A percentile compares a stretch with the other conserved stretches of the same genome.
These are phyloP conservation scores for Imbricaverruca yamaguchii DNA, from an alignment of 2,888 invertebrate genomes.

Conservation along the genomic window DNA sequence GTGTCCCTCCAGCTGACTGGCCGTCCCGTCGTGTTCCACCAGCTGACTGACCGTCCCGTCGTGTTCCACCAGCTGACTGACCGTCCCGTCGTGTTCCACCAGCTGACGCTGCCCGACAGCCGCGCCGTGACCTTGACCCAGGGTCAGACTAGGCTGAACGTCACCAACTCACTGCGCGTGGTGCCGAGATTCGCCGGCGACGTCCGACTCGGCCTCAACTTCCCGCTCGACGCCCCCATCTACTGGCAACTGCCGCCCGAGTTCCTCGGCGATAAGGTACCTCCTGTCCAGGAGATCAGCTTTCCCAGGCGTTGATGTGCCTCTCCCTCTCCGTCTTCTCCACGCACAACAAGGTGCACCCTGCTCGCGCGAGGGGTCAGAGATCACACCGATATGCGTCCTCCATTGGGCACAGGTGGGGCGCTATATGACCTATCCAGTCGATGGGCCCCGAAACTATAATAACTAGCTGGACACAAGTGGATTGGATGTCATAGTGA, in stretches of 20 bases:
- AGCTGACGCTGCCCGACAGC: conserved; percentile 42
- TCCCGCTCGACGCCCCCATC: conserved; percentile 56
- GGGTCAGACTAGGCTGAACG: conserved; percentile 47
- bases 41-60: background rate
- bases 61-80: background rate
- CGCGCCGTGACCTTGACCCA: conserved; percentile 36
- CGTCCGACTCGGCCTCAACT: conserved; percentile 48
- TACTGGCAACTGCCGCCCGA: conserved; percentile 74
- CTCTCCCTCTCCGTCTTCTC: no score
- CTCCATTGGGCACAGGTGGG: no score
- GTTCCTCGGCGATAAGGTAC: conserved; percentile 73
- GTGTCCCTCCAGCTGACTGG: background rate
- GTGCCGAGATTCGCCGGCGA: conserved; percentile 55
- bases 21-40: background rate
- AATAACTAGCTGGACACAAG: no score
- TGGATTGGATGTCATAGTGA: no score
- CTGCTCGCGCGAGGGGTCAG: no score
- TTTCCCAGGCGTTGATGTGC: no score
- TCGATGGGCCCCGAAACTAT: no score
- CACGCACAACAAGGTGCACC: no score
- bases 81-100: background rate
- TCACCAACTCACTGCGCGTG: conserved; percentile 53
- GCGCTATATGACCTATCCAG: no score
- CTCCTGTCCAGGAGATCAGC: no score
- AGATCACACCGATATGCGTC: no score